A percentile compares a stretch with the other conserved stretches of the same genome.
Evolutionary conservation across 2,888 invertebrate species (phyloP).

Genomic region (Alentia gelatinosa): DNA sequence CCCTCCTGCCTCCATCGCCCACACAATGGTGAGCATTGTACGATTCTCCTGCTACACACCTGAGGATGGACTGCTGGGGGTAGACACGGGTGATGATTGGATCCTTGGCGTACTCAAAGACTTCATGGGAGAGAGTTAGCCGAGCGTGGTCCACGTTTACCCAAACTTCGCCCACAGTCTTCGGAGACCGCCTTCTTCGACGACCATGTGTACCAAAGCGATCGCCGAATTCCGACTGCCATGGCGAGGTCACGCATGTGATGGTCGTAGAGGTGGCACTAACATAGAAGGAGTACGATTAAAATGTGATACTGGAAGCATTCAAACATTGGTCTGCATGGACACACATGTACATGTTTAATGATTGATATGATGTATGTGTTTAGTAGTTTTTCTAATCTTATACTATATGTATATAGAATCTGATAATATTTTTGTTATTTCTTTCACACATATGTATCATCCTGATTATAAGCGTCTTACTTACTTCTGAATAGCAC

Average conservation of each 20-base stretch:
- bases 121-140: neutral
- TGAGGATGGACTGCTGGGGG: slow-evolving; percentile 67
- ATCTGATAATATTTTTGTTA: too few relatives aligned
- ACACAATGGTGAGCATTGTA: too few relatives aligned
- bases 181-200: neutral
- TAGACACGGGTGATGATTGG: slow-evolving; percentile 68
- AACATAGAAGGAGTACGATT: too few relatives aligned
- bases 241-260: slow-evolving; percentile 39
- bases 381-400: neutral
- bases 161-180: neutral
- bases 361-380: neutral
- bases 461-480: too few relatives aligned
- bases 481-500: slow-evolving; percentile 58
- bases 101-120: slow-evolving; percentile 69
- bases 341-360: neutral
- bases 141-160: neutral
- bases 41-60: slow-evolving; percentile 61
- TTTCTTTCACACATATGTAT: too few relatives aligned
- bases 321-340: neutral
- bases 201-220: too few relatives aligned
- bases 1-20: too few relatives aligned
- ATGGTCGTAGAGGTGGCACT: neutral
- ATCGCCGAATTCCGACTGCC: neutral
- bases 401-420: neutral
- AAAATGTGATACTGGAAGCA: too few relatives aligned